Percentiles rank a stretch among this genome's conserved stretches.
These are phyloP conservation scores for Drosophila eohydei DNA, from an alignment of 2,888 invertebrate genomes.

Conservation along the genomic window DNA sequence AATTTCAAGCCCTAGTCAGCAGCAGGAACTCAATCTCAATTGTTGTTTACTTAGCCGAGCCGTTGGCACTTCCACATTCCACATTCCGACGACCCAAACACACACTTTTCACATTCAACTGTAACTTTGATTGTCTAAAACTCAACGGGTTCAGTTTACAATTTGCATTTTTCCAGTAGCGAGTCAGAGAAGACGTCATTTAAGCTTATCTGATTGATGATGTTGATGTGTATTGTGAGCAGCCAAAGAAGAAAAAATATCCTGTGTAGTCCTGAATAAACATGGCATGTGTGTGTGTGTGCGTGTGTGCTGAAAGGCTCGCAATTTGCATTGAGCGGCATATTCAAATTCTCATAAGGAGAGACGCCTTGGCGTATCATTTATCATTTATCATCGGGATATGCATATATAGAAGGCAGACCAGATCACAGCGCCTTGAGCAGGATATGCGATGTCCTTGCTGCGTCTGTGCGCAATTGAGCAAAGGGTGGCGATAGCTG, in stretches of 20 bases:
- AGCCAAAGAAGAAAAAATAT: constrained; percentile 13
- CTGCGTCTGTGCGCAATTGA: constrained; percentile 55
- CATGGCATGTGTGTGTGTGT: constrained; percentile 31
- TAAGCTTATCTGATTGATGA: constrained; percentile 82
- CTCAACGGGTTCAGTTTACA: constrained; percentile 74
- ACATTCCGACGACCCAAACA: constrained; percentile 3
- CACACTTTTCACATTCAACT: constrained; percentile 47
- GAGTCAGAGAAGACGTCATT: constrained; percentile 64
- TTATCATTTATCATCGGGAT: constrained; percentile 77
- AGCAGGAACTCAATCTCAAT: constrained; percentile 50
- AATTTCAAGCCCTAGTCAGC: constrained; percentile 19
- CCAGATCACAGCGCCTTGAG: constrained; percentile 35
- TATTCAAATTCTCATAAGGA: constrained; percentile 78
- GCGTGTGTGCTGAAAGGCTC: constrained; percentile 65
- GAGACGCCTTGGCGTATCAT: constrained; percentile 63
- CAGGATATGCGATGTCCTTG: constrained; percentile 39
- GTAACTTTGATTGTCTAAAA: constrained; percentile 65
- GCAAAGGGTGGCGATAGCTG: constrained; percentile 71
- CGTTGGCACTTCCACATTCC: constrained; percentile 50
- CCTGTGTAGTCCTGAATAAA: constrained; percentile 74
- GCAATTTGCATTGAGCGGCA: constrained; percentile 72
- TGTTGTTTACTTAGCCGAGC: constrained; percentile 69
- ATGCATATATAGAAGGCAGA: constrained; percentile 41
- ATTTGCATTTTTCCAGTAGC: constrained; percentile 75
- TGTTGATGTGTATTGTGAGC: constrained; percentile 66